phyloP scores from a whole-genome alignment of 2,888 invertebrate genomes.

The Sarcophaga carnaria region DNA sequence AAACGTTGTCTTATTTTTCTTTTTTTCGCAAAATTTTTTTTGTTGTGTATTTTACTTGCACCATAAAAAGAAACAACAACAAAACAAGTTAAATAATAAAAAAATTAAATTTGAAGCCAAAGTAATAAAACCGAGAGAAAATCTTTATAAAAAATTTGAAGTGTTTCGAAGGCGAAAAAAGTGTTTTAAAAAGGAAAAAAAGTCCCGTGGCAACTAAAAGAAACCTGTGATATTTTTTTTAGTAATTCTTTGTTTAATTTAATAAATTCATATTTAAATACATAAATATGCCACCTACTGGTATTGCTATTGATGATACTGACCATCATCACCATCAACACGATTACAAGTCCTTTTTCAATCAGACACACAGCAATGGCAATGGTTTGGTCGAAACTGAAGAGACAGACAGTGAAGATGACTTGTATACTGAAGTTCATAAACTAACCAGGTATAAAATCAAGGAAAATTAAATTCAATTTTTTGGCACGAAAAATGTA shows the following conservation, averaged over 20 bases:
- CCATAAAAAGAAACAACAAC: too few relatives aligned
- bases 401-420: constrained; percentile 71
- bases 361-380: constrained; percentile 68
- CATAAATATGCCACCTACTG: constrained; percentile 79
- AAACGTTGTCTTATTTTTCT: constrained; percentile 36
- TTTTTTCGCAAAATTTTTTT: background rate
- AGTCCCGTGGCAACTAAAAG: constrained; percentile 8
- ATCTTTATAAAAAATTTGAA: background rate
- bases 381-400: constrained; percentile 63
- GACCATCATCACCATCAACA: constrained; percentile 71
- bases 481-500: too few relatives aligned
- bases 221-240: background rate
- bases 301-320: constrained; percentile 72
- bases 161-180: constrained; percentile 17
- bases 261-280: constrained; percentile 19
- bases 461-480: background rate
- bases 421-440: constrained; percentile 72
- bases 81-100: background rate
- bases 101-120: constrained; percentile 7
- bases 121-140: constrained; percentile 15
- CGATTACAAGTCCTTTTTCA: constrained; percentile 73
- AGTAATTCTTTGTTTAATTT: constrained; percentile 13
- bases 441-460: constrained; percentile 75
- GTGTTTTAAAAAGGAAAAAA: background rate
- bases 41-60: too few relatives aligned